These are phyloP conservation scores for Prietella phreatophila DNA, from an alignment of 2,113 vertebrate species.

Conservation along the genomic window DNA sequence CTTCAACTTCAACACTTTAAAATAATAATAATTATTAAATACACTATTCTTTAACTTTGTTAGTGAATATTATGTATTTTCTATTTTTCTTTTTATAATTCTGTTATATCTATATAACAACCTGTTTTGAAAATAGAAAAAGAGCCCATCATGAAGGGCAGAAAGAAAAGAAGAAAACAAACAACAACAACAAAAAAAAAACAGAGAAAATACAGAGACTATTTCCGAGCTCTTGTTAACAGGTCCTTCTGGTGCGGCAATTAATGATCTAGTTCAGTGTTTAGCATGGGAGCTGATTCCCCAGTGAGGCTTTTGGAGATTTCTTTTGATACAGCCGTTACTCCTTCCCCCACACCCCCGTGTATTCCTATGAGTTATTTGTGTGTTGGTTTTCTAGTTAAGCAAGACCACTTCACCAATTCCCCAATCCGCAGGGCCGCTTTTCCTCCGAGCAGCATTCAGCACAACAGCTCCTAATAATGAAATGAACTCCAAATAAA, in stretches of 20 bases:
- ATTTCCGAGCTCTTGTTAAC: slow-evolving; percentile 72
- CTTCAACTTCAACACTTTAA: not conserved
- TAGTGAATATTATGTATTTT: not conserved
- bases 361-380: slow-evolving; percentile 71
- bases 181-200: slow-evolving; percentile 1
- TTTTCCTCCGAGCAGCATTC: slow-evolving; percentile 63
- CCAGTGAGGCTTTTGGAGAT: slow-evolving; percentile 67
- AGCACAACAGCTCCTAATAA: slow-evolving; percentile 66
- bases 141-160: not conserved
- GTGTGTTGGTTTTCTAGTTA: slow-evolving; percentile 71
- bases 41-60: not conserved
- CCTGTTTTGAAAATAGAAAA: not conserved
- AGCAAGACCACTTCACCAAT: slow-evolving; percentile 69
- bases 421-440: slow-evolving; percentile 69
- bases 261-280: slow-evolving; percentile 76
- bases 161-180: slow-evolving; percentile 2
- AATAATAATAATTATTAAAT: not conserved
- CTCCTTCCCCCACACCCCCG: not conserved
- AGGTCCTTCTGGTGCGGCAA: slow-evolving; percentile 71
- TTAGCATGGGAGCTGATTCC: slow-evolving; percentile 72
- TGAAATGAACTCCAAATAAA: slow-evolving; percentile 48
- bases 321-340: slow-evolving; percentile 68
- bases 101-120: not conserved
- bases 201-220: slow-evolving; percentile 52
- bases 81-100: not conserved